phyloP scores from a whole-genome alignment of 37 sponge, comb jelly and placozoan genomes.

The Halisarca cf. caerulea region DNA sequence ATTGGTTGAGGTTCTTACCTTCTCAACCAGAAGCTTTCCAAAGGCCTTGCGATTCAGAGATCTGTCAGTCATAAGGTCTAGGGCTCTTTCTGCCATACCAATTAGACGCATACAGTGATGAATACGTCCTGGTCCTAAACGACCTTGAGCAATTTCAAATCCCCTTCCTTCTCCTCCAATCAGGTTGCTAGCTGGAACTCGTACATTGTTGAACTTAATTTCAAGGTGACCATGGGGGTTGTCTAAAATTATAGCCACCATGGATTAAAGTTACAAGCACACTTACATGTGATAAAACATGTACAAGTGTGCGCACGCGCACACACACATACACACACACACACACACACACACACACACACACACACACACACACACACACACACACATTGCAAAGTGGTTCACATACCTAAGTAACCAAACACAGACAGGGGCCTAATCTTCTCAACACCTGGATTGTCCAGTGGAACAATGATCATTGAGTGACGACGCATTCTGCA shows the following conservation, averaged over 20 bases:
- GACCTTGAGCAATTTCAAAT: constrained; percentile 95
- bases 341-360: too few species aligned
- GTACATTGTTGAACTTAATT: constrained; percentile 78
- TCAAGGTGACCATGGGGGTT: constrained; percentile 92
- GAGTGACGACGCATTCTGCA: constrained; percentile 56
- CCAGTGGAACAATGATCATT: constrained; percentile 87
- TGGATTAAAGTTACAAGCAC: too few species aligned
- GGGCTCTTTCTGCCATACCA: constrained; percentile 83
- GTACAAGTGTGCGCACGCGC: too few species aligned
- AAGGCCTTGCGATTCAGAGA: constrained; percentile 58
- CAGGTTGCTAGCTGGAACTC: constrained; percentile 70
- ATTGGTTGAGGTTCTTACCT: constrained; percentile 45
- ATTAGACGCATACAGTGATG: constrained; percentile 95
- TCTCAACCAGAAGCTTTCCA: constrained; percentile 58
- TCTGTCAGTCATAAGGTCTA: constrained; percentile 72
- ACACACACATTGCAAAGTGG: too few species aligned
- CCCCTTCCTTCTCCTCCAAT: constrained; percentile 91
- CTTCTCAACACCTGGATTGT: constrained; percentile 77
- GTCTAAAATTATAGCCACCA: too few species aligned
- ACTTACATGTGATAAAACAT: too few species aligned
- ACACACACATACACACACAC: too few species aligned
- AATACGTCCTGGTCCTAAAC: constrained; percentile 91
- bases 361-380: too few species aligned
- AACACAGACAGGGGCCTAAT: constrained; percentile 84
- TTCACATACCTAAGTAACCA: constrained; percentile 75